A percentile compares a stretch with the other conserved stretches of the same genome.
Evolutionary conservation across 2,113 vertebrate genomes (phyloP).

Genomic region (Tylochromis polylepis): DNA sequence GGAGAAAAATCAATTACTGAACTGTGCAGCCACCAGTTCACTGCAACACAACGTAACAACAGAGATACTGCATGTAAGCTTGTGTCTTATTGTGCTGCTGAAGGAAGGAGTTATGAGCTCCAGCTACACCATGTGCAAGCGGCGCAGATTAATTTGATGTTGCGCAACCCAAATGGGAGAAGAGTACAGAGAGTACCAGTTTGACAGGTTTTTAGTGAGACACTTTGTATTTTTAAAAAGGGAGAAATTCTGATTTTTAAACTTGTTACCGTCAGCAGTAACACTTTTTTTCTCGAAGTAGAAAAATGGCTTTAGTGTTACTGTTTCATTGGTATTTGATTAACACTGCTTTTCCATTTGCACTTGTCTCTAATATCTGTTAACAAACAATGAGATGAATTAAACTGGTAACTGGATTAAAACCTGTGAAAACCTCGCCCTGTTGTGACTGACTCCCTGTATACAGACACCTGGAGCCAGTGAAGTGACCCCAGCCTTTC

Average conservation of each 20-base stretch:
- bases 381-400: background rate
- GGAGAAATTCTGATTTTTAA: background rate
- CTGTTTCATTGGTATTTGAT: background rate
- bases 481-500: background rate
- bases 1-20: slow-evolving; percentile 19
- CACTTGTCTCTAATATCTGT: background rate
- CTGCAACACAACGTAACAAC: background rate
- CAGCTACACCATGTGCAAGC: background rate
- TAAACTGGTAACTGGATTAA: background rate
- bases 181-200: background rate
- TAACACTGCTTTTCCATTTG: background rate
- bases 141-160: background rate
- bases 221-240: background rate
- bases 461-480: background rate
- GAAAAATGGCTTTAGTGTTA: background rate
- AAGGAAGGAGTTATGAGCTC: background rate
- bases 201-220: background rate
- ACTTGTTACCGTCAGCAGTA: background rate
- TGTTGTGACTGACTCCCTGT: background rate
- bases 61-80: background rate
- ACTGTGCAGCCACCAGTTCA: background rate
- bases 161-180: background rate
- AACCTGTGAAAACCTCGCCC: background rate
- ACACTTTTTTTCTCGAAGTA: background rate
- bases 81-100: background rate